Conservation (phyloP, 2,797 vertebrate genomes). For the Rhynchotus rufescens region DNA sequence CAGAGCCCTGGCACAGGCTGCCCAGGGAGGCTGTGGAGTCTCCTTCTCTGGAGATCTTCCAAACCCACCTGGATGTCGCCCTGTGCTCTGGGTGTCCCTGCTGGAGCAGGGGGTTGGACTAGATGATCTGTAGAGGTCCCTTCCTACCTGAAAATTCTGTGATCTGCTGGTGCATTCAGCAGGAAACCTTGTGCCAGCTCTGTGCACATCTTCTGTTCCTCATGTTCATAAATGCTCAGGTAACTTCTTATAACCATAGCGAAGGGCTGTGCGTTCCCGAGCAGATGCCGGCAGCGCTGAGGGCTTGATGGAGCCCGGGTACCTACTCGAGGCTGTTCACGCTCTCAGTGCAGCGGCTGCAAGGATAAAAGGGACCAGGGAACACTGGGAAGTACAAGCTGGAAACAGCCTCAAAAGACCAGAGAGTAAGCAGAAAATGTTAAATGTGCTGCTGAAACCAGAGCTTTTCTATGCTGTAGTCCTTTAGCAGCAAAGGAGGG, state of each 20-base stretch:
- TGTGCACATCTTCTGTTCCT: slow-evolving; percentile 4
- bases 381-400: neutral
- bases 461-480: neutral
- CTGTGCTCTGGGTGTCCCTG: too few relatives aligned
- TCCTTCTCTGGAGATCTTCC: too few relatives aligned
- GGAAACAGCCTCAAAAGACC: neutral
- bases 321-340: slow-evolving; percentile 1
- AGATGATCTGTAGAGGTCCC: too few relatives aligned
- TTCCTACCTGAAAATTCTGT: too few relatives aligned
- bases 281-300: slow-evolving; percentile 8
- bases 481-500: neutral
- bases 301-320: neutral
- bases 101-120: too few relatives aligned
- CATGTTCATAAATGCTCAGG: slow-evolving; percentile 26
- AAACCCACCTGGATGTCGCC: too few relatives aligned
- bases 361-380: neutral
- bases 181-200: slow-evolving; percentile 20
- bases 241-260: slow-evolving; percentile 45
- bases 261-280: slow-evolving; percentile 27
- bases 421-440: slow-evolving; percentile 8
- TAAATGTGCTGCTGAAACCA: neutral
- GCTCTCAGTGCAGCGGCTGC: neutral
- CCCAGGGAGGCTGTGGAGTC: too few relatives aligned
- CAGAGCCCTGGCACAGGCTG: too few relatives aligned
- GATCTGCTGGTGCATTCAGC: neutral